Evolutionary conservation across 2,888 invertebrate genomes (phyloP).

Genomic region (Machimus atricapillus): DNA sequence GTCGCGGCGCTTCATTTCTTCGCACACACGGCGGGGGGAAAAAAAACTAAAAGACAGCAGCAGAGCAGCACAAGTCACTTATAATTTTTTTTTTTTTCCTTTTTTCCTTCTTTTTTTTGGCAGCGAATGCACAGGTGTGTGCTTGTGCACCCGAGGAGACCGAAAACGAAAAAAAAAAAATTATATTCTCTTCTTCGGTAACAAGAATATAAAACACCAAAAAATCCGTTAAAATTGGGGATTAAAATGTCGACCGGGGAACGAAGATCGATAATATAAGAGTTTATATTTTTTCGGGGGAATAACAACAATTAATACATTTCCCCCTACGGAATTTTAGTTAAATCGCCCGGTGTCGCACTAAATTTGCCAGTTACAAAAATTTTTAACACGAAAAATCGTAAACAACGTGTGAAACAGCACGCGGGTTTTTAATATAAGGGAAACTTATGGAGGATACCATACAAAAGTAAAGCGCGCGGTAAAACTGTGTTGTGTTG

Average conservation of each 20-base stretch:
- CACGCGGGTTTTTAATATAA: slow-evolving; percentile 48
- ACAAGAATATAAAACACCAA: background rate
- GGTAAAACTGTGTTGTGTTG: slow-evolving; percentile 48
- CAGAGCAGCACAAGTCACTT: slow-evolving; percentile 31
- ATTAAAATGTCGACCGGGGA: background rate
- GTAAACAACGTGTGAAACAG: slow-evolving; percentile 49
- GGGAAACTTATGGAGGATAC: slow-evolving; percentile 45
- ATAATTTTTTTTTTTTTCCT: background rate
- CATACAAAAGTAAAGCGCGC: slow-evolving; percentile 49
- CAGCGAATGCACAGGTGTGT: slow-evolving; percentile 39
- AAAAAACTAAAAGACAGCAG: background rate
- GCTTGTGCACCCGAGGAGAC: slow-evolving; percentile 7
- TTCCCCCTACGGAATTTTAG: background rate
- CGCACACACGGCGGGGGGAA: background rate
- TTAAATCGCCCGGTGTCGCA: background rate
- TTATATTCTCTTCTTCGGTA: background rate
- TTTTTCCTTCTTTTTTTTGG: background rate
- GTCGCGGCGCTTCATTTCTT: slow-evolving; percentile 7
- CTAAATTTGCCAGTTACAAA: background rate
- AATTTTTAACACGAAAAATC: slow-evolving; percentile 40
- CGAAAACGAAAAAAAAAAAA: background rate
- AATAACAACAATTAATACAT: background rate
- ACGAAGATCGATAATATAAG: background rate
- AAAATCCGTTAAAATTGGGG: background rate
- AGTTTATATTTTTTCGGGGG: background rate